These are phyloP conservation scores for Gymnobelideus leadbeateri DNA, from an alignment of 2,113 vertebrate genomes.

Conservation along the genomic window DNA sequence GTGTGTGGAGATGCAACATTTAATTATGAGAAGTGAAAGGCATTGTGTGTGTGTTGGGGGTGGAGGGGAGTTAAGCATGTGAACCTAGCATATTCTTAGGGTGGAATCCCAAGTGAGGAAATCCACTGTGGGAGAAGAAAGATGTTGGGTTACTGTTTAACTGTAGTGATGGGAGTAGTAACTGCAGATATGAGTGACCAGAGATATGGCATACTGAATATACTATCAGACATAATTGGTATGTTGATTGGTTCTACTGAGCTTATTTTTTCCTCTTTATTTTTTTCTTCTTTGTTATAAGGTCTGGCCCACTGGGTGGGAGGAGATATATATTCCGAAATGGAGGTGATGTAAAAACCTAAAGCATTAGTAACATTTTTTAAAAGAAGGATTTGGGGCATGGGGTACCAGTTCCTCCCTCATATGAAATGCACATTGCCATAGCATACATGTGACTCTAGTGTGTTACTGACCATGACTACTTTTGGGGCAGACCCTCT, in stretches of 20 bases:
- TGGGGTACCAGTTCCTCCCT: background rate
- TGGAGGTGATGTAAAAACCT: background rate
- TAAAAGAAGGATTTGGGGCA: background rate
- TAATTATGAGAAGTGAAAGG: background rate
- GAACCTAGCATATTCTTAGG: background rate
- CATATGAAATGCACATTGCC: background rate
- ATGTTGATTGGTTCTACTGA: background rate
- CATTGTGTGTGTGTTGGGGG: background rate
- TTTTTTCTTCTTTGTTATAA: background rate
- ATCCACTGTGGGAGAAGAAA: background rate
- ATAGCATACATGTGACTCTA: background rate
- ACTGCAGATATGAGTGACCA: background rate
- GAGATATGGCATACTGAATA: background rate
- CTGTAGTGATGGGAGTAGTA: background rate
- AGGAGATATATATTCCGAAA: background rate
- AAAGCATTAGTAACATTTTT: background rate
- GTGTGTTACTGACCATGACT: background rate
- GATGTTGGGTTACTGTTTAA: background rate
- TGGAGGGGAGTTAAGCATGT: background rate
- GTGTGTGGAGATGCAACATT: background rate
- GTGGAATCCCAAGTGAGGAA: background rate
- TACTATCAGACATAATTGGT: background rate
- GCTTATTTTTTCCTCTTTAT: background rate
- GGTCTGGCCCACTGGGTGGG: background rate
- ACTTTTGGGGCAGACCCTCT: background rate